Base-by-base conservation (phyloP, 2,888 invertebrate species). In the Ennomos quercinarius region DNA sequence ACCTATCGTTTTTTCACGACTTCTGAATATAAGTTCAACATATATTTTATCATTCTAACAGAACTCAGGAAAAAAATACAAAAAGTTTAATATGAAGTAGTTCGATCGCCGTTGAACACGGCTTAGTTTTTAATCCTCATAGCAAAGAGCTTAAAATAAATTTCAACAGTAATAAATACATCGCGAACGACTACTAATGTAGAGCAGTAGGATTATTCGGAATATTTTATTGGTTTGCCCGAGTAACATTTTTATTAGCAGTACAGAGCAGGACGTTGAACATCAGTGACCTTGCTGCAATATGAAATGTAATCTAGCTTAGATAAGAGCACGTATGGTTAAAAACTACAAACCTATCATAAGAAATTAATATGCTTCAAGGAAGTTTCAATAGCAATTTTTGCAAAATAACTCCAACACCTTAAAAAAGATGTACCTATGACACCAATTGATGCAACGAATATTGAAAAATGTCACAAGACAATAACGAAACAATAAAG, bases 101-200 rank as follows among this genome's bases (percentile, higher is more conserved):
- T 37, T 17, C 13, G 13, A 2, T 8, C 13, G 37, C 13, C 11
- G 6, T 38, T 34, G 41, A 49, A 48, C 39, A 50, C 47, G 45
- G 51, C 59, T 62, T 59, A 52, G 38, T 62, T 60, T 61, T 66
- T 73, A 72, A 74, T 75, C 71, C 76, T 48, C 27, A 27, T 6
- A 75, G 70, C 72, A 62, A 61, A 70, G 64, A 59, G 63, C 76
- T 77, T 58, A 70, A 79, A 78, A 78, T 79, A 77, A 70, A 73
- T 67, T 66, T 56, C 52, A 50, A 66, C 50, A 45, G 67, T 65
- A 69, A 78, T 80, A 79, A 78, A 78, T 70, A 74, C 66, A 68
- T 73, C 75, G 70, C 66, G 71, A 68, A 63, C 51, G 63, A 66
- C 68, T 67, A 70, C 66, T 71, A 67, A 66, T 71, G 71, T 70